Percentiles rank a stretch among this genome's conserved stretches.
Evolutionary conservation across 1,140 invertebrate genomes (phyloP).

Genomic region (Portunus trituberculatus): DNA sequence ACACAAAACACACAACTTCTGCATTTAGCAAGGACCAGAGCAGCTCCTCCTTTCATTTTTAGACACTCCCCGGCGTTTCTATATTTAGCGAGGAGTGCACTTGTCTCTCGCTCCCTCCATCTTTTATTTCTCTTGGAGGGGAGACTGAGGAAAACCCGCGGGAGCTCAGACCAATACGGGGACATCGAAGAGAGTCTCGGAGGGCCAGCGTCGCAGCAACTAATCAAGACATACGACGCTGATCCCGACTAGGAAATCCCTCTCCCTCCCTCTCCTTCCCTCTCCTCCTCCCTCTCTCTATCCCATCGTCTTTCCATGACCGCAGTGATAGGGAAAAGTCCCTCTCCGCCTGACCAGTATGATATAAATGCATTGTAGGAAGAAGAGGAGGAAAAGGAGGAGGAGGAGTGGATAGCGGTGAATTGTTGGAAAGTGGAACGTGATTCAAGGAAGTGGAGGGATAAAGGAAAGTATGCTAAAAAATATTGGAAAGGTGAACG

Average conservation of each 20-base stretch:
- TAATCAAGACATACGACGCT: constrained; percentile 25
- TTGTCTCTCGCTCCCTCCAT: not conserved
- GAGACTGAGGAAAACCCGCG: not conserved
- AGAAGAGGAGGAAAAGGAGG: not conserved
- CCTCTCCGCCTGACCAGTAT: not conserved
- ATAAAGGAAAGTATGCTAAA: not conserved
- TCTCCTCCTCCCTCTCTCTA: not conserved
- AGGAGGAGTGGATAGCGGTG: not conserved
- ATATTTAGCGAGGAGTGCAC: not conserved
- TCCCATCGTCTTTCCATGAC: not conserved
- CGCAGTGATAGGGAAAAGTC: not conserved
- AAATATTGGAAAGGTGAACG: not conserved
- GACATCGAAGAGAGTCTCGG: not conserved
- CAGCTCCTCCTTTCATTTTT: not conserved
- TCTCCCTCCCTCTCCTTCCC: not conserved
- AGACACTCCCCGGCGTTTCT: not conserved
- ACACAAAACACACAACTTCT: too few relatives aligned
- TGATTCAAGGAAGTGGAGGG: too few relatives aligned
- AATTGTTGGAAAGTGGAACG: too few relatives aligned
- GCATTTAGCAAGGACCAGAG: not conserved
- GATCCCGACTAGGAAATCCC: not conserved
- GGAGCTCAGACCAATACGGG: not conserved
- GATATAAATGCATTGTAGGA: not conserved
- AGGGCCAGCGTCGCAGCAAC: not conserved
- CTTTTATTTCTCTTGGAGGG: not conserved